These are phyloP conservation scores for Drosophila ficusphila DNA, from an alignment of 1,140 invertebrate genomes.

Conservation along the genomic window DNA sequence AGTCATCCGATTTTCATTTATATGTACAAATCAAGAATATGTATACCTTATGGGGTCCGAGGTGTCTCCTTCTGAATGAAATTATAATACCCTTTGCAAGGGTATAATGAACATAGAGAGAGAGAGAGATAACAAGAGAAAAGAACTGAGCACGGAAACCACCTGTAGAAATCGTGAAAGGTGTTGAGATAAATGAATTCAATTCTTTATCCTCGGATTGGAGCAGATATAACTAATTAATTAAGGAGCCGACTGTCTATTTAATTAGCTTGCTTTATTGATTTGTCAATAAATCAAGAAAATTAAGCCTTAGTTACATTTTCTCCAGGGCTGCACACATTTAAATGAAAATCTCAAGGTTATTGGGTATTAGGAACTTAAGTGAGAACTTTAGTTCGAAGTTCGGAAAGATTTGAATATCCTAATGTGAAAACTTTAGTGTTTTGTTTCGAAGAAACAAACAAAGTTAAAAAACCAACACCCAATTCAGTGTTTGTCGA, in stretches of 20 bases:
- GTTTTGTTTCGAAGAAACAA: slow-evolving; percentile 1
- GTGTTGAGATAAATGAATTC: not conserved
- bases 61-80: too few species aligned
- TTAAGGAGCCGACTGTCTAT: not conserved
- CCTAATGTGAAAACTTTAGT: too few species aligned
- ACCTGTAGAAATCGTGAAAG: slow-evolving; percentile 24
- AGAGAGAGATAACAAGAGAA: not conserved
- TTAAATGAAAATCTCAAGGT: not conserved
- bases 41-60: too few species aligned
- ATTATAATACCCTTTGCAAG: too few species aligned
- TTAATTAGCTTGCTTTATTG: slow-evolving; percentile 1
- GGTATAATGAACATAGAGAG: not conserved
- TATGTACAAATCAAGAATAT: too few species aligned
- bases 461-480: too few species aligned
- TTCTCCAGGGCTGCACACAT: not conserved
- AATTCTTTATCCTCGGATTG: too few species aligned
- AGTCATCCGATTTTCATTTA: too few species aligned
- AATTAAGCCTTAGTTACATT: not conserved
- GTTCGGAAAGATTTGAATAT: too few species aligned
- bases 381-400: too few species aligned
- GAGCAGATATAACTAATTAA: not conserved
- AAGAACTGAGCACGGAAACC: slow-evolving; percentile 14
- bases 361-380: too few species aligned
- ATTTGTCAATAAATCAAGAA: slow-evolving; percentile 12
- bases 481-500: too few species aligned